Percentiles rank a stretch among this genome's conserved stretches.
These are phyloP conservation scores for Eueremaeus valkanovi DNA, from an alignment of 2,888 invertebrate genomes.

Conservation along the genomic window DNA sequence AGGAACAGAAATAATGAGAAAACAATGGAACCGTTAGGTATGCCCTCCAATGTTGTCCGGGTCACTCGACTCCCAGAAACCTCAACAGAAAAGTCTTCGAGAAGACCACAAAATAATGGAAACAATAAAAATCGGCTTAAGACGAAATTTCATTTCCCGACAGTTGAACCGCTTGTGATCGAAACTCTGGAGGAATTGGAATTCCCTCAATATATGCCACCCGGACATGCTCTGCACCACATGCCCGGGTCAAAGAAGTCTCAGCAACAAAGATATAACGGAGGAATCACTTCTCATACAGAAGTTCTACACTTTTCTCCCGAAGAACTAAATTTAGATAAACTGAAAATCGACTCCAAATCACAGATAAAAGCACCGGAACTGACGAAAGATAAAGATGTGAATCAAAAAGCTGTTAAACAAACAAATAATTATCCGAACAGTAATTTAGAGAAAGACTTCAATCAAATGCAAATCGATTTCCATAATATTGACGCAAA, in stretches of 20 bases:
- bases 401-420: not conserved
- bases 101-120: not conserved
- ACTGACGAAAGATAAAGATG: not conserved
- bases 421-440: not conserved
- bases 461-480: not conserved
- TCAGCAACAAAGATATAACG: no score
- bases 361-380: not conserved
- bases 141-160: constrained; percentile 17
- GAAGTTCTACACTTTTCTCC: not conserved
- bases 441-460: no score
- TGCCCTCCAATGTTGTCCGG: not conserved
- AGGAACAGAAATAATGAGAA: not conserved
- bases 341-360: not conserved
- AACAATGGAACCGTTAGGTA: not conserved
- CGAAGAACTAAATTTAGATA: not conserved
- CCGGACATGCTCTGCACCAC: not conserved
- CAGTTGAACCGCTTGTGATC: not conserved
- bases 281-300: not conserved
- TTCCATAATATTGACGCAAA: not conserved
- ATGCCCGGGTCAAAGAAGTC: not conserved
- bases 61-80: not conserved
- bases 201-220: not conserved
- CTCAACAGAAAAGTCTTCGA: not conserved
- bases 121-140: not conserved
- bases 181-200: constrained; percentile 11